Evolutionary conservation across 2,888 invertebrate species (phyloP).

Genomic region (Leucozona laternaria): DNA sequence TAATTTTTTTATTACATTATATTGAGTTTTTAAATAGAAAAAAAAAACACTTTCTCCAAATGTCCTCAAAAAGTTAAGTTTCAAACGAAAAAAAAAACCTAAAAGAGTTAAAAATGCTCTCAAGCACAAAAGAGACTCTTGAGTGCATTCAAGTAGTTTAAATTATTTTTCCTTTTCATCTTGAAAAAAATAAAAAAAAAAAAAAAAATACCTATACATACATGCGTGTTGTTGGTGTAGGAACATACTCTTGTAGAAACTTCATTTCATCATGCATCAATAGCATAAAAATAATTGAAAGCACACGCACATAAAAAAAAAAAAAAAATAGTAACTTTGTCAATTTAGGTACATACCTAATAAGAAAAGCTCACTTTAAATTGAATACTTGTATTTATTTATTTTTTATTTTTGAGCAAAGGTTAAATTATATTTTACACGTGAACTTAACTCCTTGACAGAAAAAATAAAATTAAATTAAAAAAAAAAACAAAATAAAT

Average conservation of each 20-base stretch:
- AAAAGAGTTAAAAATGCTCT: constrained; percentile 1
- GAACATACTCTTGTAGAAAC: neutral
- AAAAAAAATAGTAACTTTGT: constrained; percentile 31
- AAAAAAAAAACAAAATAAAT: neutral
- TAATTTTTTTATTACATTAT: neutral
- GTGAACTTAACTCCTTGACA: neutral
- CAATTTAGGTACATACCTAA: neutral
- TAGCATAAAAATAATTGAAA: constrained; percentile 68
- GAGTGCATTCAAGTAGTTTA: neutral
- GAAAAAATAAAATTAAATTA: neutral
- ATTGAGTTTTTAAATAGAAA: neutral
- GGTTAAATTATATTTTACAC: neutral
- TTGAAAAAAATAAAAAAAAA: neutral
- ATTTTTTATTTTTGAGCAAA: neutral
- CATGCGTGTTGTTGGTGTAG: neutral
- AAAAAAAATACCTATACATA: neutral
- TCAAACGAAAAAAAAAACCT: neutral
- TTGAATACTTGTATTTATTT: neutral
- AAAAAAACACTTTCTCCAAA: neutral
- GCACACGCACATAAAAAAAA: constrained; percentile 1
- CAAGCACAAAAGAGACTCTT: neutral
- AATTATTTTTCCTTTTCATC: neutral
- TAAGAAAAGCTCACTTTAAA: constrained; percentile 33
- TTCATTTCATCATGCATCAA: constrained; percentile 38
- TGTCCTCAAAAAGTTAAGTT: neutral